phyloP scores from a whole-genome alignment of 92 coral and sea anemone species.

The Heliopora coerulea region DNA sequence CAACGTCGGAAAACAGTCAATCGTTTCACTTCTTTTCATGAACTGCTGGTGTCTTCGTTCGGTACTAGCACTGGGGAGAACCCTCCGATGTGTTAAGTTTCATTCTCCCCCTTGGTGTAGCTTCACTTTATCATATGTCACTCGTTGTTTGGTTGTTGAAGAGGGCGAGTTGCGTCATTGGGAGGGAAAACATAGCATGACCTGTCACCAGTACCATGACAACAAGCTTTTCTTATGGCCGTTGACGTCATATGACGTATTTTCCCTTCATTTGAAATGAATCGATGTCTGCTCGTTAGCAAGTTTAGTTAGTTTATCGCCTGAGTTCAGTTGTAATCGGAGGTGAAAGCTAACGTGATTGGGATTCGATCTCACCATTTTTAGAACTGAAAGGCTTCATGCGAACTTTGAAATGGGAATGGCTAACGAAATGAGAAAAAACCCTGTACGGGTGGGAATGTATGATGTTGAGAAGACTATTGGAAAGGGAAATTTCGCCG shows the following conservation, averaged over 20 bases:
- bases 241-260: slow-evolving; percentile 48
- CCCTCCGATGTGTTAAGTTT: too few relatives aligned
- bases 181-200: slow-evolving; percentile 22
- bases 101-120: too few relatives aligned
- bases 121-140: too few relatives aligned
- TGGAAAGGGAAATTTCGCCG: slow-evolving; percentile 99
- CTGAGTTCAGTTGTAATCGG: background rate
- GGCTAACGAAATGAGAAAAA: slow-evolving; percentile 86
- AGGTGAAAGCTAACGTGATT: slow-evolving; percentile 8
- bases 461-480: slow-evolving; percentile 98
- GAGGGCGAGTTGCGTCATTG: slow-evolving; percentile 40
- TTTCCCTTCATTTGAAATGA: slow-evolving; percentile 40
- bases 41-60: too few relatives aligned
- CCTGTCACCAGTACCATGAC: slow-evolving; percentile 41
- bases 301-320: slow-evolving; percentile 18
- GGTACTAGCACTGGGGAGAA: too few relatives aligned
- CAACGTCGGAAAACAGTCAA: too few relatives aligned
- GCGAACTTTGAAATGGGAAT: slow-evolving; percentile 81
- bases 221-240: slow-evolving; percentile 40
- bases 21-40: too few relatives aligned
- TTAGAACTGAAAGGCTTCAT: slow-evolving; percentile 57
- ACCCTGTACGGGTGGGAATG: slow-evolving; percentile 90
- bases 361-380: slow-evolving; percentile 52
- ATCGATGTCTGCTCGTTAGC: slow-evolving; percentile 41
- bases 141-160: too few relatives aligned